Evolutionary conservation across 2,888 invertebrate genomes (phyloP).

Genomic region (Xestia xanthographa): DNA sequence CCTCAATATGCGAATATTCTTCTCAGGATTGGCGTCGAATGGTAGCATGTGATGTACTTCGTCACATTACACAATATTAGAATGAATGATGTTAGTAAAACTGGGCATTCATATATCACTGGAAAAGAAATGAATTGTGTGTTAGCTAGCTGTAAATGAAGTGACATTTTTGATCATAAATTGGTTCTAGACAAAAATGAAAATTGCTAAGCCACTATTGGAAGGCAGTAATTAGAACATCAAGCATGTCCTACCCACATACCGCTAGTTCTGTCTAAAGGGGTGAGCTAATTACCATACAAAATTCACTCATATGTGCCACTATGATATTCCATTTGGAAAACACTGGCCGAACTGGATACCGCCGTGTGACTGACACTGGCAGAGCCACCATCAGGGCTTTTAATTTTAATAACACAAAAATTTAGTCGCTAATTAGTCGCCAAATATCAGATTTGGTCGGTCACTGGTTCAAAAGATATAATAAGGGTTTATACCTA

Average conservation of each 20-base stretch:
- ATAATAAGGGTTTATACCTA: too few species aligned
- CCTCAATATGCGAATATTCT: slow-evolving; percentile 65
- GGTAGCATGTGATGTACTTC: slow-evolving; percentile 78
- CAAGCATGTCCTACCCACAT: not conserved
- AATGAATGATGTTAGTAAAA: slow-evolving; percentile 69
- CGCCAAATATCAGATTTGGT: too few species aligned
- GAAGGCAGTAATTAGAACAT: not conserved
- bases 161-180: not conserved
- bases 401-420: too few species aligned
- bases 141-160: not conserved
- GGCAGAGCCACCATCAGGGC: too few species aligned
- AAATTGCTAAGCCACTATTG: not conserved
- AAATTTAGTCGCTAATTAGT: too few species aligned
- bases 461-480: too few species aligned
- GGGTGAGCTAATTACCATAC: not conserved
- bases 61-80: slow-evolving; percentile 70
- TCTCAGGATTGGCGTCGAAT: slow-evolving; percentile 77
- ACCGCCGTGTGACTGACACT: too few species aligned
- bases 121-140: slow-evolving; percentile 72
- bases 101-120: slow-evolving; percentile 90
- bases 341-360: not conserved
- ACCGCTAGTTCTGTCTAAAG: not conserved
- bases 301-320: too few species aligned
- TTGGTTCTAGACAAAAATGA: not conserved
- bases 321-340: too few species aligned